Evolutionary conservation across 92 coral and sea anemone species (phyloP).

Genomic region (Zoanthus sansibaricus): DNA sequence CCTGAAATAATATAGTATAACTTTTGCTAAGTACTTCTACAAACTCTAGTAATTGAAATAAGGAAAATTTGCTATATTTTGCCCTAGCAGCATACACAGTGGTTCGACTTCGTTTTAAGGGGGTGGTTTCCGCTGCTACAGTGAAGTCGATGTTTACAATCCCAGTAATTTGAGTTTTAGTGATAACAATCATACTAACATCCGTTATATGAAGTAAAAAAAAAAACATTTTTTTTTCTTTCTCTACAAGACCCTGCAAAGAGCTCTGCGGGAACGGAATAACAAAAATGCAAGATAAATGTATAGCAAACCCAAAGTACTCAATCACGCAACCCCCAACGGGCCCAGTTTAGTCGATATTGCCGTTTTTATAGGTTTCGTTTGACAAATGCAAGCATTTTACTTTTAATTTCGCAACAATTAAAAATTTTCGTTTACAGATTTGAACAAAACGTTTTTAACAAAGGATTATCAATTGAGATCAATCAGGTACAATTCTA

Average conservation of each 20-base stretch:
- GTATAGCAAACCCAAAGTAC: background rate
- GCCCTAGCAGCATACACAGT: background rate
- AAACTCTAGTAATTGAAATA: background rate
- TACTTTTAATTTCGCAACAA: background rate
- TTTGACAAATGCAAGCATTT: background rate
- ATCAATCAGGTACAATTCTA: no score
- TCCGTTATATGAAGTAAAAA: conserved; percentile 12
- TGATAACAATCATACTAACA: background rate
- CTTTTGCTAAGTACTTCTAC: background rate
- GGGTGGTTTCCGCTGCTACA: background rate
- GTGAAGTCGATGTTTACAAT: background rate
- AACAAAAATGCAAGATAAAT: background rate
- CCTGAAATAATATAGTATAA: background rate
- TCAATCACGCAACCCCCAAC: conserved; percentile 29
- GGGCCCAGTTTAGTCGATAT: background rate
- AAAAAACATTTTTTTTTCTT: background rate
- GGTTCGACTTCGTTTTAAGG: background rate
- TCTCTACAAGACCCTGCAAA: background rate
- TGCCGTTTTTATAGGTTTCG: background rate
- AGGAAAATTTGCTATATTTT: background rate
- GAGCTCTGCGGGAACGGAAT: conserved; percentile 29
- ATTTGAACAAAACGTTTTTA: no score
- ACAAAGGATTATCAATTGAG: no score
- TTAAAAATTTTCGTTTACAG: no score
- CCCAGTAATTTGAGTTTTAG: background rate